phyloP scores from a whole-genome alignment of 2,797 vertebrate genomes.

The Rhincodon typus region DNA sequence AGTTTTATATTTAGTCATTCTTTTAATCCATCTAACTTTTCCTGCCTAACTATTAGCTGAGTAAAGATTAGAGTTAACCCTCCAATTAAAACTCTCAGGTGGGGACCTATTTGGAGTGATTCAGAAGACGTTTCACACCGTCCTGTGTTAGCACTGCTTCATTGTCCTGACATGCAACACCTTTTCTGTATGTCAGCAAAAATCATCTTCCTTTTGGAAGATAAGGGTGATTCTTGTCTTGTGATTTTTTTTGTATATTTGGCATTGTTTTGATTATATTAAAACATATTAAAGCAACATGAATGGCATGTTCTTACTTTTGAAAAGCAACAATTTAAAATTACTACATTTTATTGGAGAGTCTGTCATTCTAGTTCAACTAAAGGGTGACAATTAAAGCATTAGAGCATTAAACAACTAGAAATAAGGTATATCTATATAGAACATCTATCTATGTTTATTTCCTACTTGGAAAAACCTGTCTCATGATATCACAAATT shows the following conservation, averaged over 20 bases:
- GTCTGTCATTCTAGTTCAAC: background rate
- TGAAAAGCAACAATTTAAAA: background rate
- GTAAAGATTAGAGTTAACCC: no score
- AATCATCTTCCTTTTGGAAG: no score
- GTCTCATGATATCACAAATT: background rate
- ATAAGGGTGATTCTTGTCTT: background rate
- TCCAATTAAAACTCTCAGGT: no score
- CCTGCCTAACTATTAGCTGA: no score
- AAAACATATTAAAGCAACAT: background rate
- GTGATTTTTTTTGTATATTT: constrained; percentile 28
- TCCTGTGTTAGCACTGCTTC: no score
- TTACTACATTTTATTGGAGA: background rate
- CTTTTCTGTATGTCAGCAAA: no score
- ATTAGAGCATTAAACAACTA: background rate
- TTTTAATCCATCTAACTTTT: no score
- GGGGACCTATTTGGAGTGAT: no score
- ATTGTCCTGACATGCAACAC: no score
- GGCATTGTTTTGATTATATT: constrained; percentile 38
- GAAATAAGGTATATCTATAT: background rate
- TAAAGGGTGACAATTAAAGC: background rate
- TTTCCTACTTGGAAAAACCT: background rate
- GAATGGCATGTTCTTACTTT: background rate
- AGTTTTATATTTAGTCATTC: no score
- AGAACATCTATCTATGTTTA: background rate
- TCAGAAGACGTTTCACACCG: no score